Evolutionary conservation across 2,888 invertebrate genomes (phyloP), one percentile per base, ranked within the genome.

Genomic region (Drepana falcataria): DNA sequence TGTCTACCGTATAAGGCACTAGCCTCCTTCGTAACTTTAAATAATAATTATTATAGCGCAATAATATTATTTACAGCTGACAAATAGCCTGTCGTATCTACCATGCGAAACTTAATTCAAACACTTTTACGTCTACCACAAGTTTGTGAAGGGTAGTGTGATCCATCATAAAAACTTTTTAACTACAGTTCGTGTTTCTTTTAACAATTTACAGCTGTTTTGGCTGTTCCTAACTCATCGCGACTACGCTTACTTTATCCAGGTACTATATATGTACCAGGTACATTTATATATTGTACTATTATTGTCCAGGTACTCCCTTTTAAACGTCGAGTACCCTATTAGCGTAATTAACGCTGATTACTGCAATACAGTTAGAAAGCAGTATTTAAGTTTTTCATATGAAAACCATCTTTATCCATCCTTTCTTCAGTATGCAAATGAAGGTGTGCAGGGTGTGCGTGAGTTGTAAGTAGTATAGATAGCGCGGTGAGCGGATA

Each of bases 401-500:
- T 21, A 21, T 21, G 21, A 21, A 21, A 21, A 21, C 21, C 21
- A 9, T 44, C 9, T 9, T 44, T 9, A 44, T 57, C 61, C 63
- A 66, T 66, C 69, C 68, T 75, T 71, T 73, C 68, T 75, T 71
- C 73, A 73, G 74, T 77, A 77, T 80, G 79, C 81, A 81, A 85
- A 87, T 79, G 75, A 84, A 86, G 89, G 86, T 87, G 80, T 82
- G 72, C 79, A 81, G 77, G 79, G 51, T 49, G 47, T 49, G 64
- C 57, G 55, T 66, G 65, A 66, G 72, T 70, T 74, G 75, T 67
- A 40, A 34, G 44, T 35, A 40, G 33, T 49, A 80, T 83, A 85
- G 85, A 83, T 83, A 85, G 79, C 69, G 70, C 75, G 78, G 85
- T 80, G 85, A 85, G 83, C 80, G 87, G 84, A 81, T 82, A 85